Percentiles rank a stretch among this genome's conserved stretches.
phyloP scores from a whole-genome alignment of 2,888 invertebrate species.

The Rhagonycha fulva region DNA sequence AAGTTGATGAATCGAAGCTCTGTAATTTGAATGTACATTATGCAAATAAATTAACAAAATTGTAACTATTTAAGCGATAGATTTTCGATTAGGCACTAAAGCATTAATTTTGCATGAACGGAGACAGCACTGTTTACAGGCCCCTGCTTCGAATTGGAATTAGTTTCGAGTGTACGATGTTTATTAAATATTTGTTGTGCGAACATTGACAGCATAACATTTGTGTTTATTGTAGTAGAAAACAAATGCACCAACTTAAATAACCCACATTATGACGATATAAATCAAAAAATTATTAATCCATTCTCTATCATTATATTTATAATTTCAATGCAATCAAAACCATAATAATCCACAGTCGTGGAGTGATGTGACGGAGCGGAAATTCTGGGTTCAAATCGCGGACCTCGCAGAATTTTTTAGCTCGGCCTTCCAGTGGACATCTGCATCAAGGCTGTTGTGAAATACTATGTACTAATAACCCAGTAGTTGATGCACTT shows the following conservation, averaged over 20 bases:
- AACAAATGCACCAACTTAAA: conserved; percentile 8
- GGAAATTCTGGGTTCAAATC: too few relatives aligned
- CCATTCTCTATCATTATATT: too few relatives aligned
- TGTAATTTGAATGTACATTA: conserved; percentile 6
- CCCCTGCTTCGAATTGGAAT: conserved; percentile 32
- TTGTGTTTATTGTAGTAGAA: conserved; percentile 7
- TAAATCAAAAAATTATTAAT: neutral
- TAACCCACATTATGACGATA: neutral
- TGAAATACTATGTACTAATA: too few relatives aligned
- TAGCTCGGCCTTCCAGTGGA: too few relatives aligned
- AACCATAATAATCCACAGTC: too few relatives aligned
- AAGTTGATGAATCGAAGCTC: neutral
- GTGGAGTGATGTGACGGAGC: too few relatives aligned
- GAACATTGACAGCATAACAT: conserved; percentile 18
- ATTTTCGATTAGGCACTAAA: conserved; percentile 18
- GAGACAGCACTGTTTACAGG: conserved; percentile 28
- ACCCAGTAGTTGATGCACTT: too few relatives aligned
- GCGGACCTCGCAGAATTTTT: too few relatives aligned
- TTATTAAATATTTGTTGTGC: conserved; percentile 32
- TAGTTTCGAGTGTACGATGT: conserved; percentile 24
- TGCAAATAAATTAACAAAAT: conserved; percentile 16
- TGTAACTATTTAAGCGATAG: conserved; percentile 18
- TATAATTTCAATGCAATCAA: too few relatives aligned
- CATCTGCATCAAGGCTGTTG: too few relatives aligned
- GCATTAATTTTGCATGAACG: conserved; percentile 18